A percentile compares a stretch with the other conserved stretches of the same genome.
These are phyloP conservation scores for Danaus melanippus DNA, from an alignment of 1,140 invertebrate species.

Conservation along the genomic window DNA sequence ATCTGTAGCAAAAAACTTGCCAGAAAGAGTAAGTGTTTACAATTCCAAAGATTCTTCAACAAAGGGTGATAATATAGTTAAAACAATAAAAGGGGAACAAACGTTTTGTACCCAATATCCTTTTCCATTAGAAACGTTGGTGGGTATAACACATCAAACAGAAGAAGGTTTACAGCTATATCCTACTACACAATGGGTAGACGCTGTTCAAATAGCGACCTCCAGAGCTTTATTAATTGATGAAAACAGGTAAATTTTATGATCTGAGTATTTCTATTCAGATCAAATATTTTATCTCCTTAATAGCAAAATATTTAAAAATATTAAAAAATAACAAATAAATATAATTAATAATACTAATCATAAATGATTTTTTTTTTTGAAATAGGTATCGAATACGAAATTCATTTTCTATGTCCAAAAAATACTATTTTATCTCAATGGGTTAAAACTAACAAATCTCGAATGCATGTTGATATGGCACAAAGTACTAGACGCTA, in stretches of 20 bases:
- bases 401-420: no score
- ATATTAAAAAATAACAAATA: no score
- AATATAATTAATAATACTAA: no score
- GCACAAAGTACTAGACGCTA: no score
- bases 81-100: conserved; percentile 47
- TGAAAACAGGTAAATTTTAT: conserved; percentile 41
- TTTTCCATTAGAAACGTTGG: conserved; percentile 72
- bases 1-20: conserved; percentile 32
- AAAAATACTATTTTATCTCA: no score
- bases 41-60: conserved; percentile 19
- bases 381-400: no score
- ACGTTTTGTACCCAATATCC: conserved; percentile 49
- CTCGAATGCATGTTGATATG: no score
- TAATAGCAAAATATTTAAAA: no score
- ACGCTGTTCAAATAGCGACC: conserved; percentile 72
- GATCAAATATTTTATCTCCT: no score
- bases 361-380: no score
- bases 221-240: conserved; percentile 70
- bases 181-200: conserved; percentile 75
- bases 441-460: no score
- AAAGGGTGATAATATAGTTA: conserved; percentile 46
- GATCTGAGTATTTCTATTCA: background rate
- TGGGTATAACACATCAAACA: conserved; percentile 74
- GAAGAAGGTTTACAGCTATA: conserved; percentile 79
- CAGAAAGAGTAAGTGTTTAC: conserved; percentile 23